A percentile compares a stretch with the other conserved stretches of the same genome.
Conservation (phyloP, 2,113 vertebrate species). For the Phoxinus phoxinus region DNA sequence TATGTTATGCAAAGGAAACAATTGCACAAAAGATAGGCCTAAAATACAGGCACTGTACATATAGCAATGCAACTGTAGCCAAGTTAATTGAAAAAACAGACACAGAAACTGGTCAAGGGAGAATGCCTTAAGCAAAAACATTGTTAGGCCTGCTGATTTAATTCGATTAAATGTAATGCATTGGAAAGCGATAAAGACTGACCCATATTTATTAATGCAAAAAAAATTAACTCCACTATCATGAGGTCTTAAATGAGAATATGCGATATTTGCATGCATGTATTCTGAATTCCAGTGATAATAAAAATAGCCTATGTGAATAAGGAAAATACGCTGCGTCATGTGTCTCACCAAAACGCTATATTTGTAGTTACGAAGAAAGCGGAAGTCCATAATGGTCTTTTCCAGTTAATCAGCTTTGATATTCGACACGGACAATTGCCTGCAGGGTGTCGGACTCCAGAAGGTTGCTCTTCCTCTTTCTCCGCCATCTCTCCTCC, state of each 20-base stretch:
- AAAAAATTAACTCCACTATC: neutral
- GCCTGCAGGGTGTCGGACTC: conserved; percentile 13
- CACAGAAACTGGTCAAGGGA: neutral
- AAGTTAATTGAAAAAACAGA: neutral
- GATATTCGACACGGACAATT: conserved; percentile 21
- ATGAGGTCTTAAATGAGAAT: neutral
- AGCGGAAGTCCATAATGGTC: conserved; percentile 78
- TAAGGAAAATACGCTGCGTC: conserved; percentile 60
- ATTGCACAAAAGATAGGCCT: neutral
- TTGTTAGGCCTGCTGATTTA: conserved; percentile 16
- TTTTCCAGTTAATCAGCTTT: conserved; percentile 79
- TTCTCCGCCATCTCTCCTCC: conserved; percentile 48
- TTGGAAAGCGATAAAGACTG: neutral
- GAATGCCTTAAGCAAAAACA: neutral
- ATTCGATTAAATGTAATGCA: neutral
- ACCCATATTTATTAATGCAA: neutral
- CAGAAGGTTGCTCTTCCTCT: conserved; percentile 21
- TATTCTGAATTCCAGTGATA: neutral
- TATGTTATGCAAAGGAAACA: neutral
- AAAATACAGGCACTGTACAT: neutral
- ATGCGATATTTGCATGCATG: neutral
- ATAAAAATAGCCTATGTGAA: neutral
- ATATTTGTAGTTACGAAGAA: conserved; percentile 83
- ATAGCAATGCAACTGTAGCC: neutral
- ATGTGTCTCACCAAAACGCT: conserved; percentile 82